A percentile compares a stretch with the other conserved stretches of the same genome.
phyloP scores from a whole-genome alignment of 2,888 invertebrate species.

The Drepana falcataria region DNA sequence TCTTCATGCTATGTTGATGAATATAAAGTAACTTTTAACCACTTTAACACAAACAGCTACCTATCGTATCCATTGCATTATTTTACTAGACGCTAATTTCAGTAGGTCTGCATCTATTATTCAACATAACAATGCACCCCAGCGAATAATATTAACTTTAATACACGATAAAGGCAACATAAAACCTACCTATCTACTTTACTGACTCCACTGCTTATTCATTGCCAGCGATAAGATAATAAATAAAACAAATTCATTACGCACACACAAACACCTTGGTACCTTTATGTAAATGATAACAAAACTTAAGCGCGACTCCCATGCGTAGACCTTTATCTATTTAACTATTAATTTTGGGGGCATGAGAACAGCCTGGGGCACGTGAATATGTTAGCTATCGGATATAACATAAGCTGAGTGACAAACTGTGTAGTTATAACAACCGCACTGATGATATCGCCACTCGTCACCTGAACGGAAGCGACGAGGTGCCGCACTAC shows the following conservation, averaged over 20 bases:
- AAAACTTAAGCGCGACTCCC: conserved; percentile 36
- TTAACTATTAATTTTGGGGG: conserved; percentile 45
- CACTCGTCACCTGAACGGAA: conserved; percentile 72
- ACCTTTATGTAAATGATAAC: conserved; percentile 42
- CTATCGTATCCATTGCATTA: too few species aligned
- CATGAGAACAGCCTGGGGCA: conserved; percentile 27
- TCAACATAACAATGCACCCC: not conserved
- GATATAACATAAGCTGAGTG: conserved; percentile 42
- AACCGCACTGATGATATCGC: conserved; percentile 51
- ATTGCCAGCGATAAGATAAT: conserved; percentile 36
- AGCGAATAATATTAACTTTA: not conserved
- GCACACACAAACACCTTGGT: conserved; percentile 25
- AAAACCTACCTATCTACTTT: conserved; percentile 1
- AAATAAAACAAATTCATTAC: conserved; percentile 38
- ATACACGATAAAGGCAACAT: conserved; percentile 2
- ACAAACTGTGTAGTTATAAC: conserved; percentile 49
- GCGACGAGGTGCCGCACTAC: conserved; percentile 46
- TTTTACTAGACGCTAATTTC: not conserved
- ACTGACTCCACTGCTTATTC: conserved; percentile 22
- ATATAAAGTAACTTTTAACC: too few species aligned
- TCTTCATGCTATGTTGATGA: too few species aligned
- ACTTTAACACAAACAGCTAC: too few species aligned
- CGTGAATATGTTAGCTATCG: conserved; percentile 24
- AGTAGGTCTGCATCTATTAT: not conserved
- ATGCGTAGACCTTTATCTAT: conserved; percentile 42